Conservation (phyloP, 2,888 invertebrate species). For the Sinotaia quadrata region DNA sequence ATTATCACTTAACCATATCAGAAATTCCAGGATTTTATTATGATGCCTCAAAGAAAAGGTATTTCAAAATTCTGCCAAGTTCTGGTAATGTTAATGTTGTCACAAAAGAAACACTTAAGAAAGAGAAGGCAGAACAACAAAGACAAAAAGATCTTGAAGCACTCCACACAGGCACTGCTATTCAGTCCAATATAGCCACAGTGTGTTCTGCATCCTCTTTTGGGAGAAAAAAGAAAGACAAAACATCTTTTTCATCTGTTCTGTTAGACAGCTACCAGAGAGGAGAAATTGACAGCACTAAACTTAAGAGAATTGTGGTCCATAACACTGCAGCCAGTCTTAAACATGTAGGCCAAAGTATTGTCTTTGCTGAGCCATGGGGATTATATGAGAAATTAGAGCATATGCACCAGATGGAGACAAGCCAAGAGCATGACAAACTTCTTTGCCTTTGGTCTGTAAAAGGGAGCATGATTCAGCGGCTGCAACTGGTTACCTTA, state of each 20-base stretch:
- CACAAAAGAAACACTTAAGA: slow-evolving; percentile 55
- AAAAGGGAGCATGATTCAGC: slow-evolving; percentile 50
- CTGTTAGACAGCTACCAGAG: slow-evolving; percentile 17
- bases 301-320: background rate
- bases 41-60: slow-evolving; percentile 63
- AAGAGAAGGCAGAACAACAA: slow-evolving; percentile 49
- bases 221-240: too few relatives aligned
- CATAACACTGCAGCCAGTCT: background rate
- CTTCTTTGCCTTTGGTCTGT: slow-evolving; percentile 60
- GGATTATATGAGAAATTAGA: slow-evolving; percentile 44
- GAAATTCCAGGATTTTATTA: slow-evolving; percentile 68
- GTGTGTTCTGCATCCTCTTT: background rate
- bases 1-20: slow-evolving; percentile 24
- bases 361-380: slow-evolving; percentile 28
- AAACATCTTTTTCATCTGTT: background rate
- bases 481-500: slow-evolving; percentile 54
- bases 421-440: slow-evolving; percentile 41
- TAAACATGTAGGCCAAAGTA: slow-evolving; percentile 8
- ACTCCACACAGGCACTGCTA: background rate
- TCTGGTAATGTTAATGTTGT: slow-evolving; percentile 41
- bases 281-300: background rate
- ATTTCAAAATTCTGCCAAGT: slow-evolving; percentile 64
- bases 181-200: background rate
- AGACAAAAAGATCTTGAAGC: slow-evolving; percentile 44
- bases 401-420: slow-evolving; percentile 52